Evolutionary conservation across 2,113 vertebrate genomes (phyloP).

Genomic region (Rafetus swinhoei): DNA sequence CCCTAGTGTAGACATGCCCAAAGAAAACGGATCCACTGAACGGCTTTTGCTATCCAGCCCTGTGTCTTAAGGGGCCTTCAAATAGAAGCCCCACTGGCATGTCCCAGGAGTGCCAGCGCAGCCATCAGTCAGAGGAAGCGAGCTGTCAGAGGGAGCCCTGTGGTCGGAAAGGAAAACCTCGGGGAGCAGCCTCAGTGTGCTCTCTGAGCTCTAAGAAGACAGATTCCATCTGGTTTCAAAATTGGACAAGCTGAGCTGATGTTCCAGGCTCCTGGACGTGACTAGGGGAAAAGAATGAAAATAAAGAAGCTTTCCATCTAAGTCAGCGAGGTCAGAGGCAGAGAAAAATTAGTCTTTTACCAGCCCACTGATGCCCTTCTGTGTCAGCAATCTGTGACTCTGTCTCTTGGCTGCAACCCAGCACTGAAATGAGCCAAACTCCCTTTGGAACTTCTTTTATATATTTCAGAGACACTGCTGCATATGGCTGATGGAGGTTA

Average conservation of each 20-base stretch:
- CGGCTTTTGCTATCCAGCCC: neutral
- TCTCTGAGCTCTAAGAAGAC: constrained; percentile 1
- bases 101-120: neutral
- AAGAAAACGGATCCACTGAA: neutral
- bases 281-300: neutral
- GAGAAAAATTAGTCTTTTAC: neutral
- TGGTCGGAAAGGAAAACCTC: neutral
- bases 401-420: neutral
- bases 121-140: neutral
- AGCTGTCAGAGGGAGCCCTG: neutral
- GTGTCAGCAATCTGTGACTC: neutral
- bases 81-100: neutral
- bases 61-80: neutral
- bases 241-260: constrained; percentile 1
- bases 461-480: neutral
- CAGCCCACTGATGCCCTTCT: neutral
- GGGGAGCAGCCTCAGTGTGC: neutral
- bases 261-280: neutral
- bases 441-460: neutral
- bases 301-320: neutral
- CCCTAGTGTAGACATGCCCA: too few species aligned
- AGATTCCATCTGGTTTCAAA: constrained; percentile 16
- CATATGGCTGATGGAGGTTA: neutral
- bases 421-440: neutral
- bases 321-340: neutral